Conservation (phyloP, 2,888 invertebrate genomes). For the Ormia ochracea region DNA sequence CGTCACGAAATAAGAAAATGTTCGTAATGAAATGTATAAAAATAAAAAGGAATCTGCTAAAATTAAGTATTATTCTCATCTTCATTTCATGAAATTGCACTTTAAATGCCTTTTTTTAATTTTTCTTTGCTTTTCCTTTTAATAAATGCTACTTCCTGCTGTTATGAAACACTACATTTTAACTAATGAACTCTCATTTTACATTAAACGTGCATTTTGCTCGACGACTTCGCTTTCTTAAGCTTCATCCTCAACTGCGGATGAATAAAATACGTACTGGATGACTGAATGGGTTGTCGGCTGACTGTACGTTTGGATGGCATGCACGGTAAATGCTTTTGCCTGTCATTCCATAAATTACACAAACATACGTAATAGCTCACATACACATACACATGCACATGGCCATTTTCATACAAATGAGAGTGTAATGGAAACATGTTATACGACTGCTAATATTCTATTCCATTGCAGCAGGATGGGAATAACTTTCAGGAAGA, state of each 20-base stretch:
- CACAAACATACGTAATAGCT: background rate
- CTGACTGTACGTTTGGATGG: background rate
- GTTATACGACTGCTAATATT: conserved; percentile 36
- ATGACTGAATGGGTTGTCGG: background rate
- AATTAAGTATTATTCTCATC: conserved; percentile 56
- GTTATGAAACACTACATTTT: conserved; percentile 59
- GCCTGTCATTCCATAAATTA: conserved; percentile 14
- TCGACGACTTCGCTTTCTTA: background rate
- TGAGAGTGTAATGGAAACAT: conserved; percentile 39
- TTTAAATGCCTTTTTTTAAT: conserved; percentile 56
- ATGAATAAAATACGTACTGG: background rate
- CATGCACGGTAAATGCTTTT: conserved; percentile 26
- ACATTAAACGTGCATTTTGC: conserved; percentile 47
- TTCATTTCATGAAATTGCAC: conserved; percentile 60
- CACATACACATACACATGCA: background rate
- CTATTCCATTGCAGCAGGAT: too few relatives aligned
- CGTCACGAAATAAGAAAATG: conserved; percentile 27
- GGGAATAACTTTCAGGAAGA: too few relatives aligned
- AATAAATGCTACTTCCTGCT: conserved; percentile 61
- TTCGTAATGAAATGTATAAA: background rate
- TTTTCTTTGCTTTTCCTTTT: conserved; percentile 17
- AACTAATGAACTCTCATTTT: conserved; percentile 60
- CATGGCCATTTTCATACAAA: background rate
- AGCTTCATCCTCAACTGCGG: conserved; percentile 16
- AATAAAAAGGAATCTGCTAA: conserved; percentile 18